Evolutionary conservation across 2,888 invertebrate species (phyloP).

Genomic region (Plagodis dolabraria): DNA sequence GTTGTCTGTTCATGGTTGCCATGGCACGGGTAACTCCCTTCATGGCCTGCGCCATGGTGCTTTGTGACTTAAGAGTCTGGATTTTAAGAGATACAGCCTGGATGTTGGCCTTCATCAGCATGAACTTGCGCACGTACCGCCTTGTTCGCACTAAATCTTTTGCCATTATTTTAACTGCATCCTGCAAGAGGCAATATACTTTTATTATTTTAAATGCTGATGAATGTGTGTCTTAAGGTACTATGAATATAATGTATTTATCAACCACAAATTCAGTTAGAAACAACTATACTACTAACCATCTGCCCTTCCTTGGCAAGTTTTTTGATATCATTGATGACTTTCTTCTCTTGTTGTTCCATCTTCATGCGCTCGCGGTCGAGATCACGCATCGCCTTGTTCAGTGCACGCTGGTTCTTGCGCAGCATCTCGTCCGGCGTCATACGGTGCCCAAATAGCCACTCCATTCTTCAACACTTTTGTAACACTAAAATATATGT

Average conservation of each 20-base stretch:
- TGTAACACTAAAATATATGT: too few relatives aligned
- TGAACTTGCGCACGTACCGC: constrained; percentile 98
- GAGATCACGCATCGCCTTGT: constrained; percentile 98
- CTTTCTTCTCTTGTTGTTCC: constrained; percentile 99
- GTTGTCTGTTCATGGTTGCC: constrained; percentile 98
- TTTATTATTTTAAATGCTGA: too few relatives aligned
- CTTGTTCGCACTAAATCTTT: constrained; percentile 98
- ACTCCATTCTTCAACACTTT: constrained; percentile 87
- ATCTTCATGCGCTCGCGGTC: constrained; percentile 97
- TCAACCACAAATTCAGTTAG: background rate
- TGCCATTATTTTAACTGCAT: constrained; percentile 99
- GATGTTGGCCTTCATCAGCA: constrained; percentile 99
- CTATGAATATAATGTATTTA: too few relatives aligned
- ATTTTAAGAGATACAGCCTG: constrained; percentile 99
- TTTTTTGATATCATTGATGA: constrained; percentile 99
- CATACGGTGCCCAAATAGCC: constrained; percentile 98
- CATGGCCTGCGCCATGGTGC: constrained; percentile 99
- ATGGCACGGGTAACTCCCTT: constrained; percentile 99
- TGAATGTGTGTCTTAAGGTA: too few relatives aligned
- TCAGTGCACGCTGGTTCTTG: constrained; percentile 98
- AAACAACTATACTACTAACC: constrained; percentile 81
- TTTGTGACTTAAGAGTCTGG: constrained; percentile 98
- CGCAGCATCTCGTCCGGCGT: constrained; percentile 99
- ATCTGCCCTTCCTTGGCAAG: constrained; percentile 99
- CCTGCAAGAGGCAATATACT: constrained; percentile 80